These are phyloP conservation scores for Octopus bimaculoides DNA, from an alignment of 1,140 invertebrate species.

Conservation along the genomic window DNA sequence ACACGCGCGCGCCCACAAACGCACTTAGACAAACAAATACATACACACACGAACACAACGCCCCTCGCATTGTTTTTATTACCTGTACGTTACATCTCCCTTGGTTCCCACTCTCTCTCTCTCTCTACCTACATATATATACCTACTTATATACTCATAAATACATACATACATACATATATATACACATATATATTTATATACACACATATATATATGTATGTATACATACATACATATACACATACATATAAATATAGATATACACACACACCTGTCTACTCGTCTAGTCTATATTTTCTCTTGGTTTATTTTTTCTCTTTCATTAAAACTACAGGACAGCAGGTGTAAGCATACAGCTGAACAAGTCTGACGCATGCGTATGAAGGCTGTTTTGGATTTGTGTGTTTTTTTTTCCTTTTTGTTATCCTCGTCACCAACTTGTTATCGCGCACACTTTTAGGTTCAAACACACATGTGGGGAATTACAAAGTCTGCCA, in stretches of 20 bases:
- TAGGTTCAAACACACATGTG: too few species aligned
- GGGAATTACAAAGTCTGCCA: too few species aligned
- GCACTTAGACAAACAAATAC: not conserved
- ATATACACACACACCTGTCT: not conserved
- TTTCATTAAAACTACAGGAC: too few species aligned
- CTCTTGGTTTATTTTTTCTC: too few species aligned
- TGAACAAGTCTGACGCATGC: too few species aligned
- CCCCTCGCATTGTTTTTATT: not conserved
- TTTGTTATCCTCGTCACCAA: too few species aligned
- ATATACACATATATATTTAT: not conserved
- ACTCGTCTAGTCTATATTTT: not conserved
- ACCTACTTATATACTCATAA: not conserved
- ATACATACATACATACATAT: not conserved
- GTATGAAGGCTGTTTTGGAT: too few species aligned
- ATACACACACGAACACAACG: not conserved
- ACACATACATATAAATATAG: not conserved
- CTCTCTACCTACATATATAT: not conserved
- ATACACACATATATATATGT: not conserved
- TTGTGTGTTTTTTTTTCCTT: too few species aligned
- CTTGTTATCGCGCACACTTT: too few species aligned
- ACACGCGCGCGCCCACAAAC: not conserved
- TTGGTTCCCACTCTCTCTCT: not conserved
- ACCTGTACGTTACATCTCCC: not conserved
- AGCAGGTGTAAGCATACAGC: too few species aligned
- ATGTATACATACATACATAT: not conserved